phyloP scores from a whole-genome alignment of 2,797 vertebrate species.

The Myotis vivesi region DNA sequence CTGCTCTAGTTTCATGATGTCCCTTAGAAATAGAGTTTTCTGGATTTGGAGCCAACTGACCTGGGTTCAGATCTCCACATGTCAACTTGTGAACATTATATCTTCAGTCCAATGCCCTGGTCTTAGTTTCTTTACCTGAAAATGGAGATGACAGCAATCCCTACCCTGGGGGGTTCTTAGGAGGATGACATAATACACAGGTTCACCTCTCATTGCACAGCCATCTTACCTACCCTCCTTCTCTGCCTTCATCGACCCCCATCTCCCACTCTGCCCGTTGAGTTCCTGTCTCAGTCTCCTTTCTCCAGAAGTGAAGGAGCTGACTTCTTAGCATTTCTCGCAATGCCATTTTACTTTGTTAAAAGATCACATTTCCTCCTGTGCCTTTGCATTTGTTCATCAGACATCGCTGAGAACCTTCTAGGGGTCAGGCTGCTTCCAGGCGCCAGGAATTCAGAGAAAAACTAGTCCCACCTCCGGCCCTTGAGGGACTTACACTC shows the following conservation, averaged over 20 bases:
- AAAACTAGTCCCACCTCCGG: accelerated
- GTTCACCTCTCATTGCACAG: neutral
- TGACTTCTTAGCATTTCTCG: neutral
- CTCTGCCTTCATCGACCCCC: too few relatives aligned
- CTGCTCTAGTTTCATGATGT: neutral
- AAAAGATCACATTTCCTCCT: neutral
- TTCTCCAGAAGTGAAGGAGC: neutral
- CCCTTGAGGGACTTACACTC: neutral
- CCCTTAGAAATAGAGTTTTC: neutral
- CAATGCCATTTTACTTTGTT: neutral
- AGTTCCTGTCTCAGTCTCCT: neutral
- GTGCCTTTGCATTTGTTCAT: neutral
- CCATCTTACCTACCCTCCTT: neutral
- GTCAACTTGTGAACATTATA: neutral
- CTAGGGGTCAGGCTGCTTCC: neutral
- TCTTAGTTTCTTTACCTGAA: neutral
- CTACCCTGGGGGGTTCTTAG: neutral
- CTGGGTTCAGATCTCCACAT: neutral
- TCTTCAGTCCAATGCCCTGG: neutral
- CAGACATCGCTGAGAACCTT: neutral
- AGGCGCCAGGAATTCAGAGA: neutral
- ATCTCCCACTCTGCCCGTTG: neutral
- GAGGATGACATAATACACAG: neutral
- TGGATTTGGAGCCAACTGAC: neutral
- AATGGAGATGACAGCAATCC: neutral